These are phyloP conservation scores for Xestoiulus laeticollis DNA, from an alignment of 2,888 invertebrate genomes.

Conservation along the genomic window DNA sequence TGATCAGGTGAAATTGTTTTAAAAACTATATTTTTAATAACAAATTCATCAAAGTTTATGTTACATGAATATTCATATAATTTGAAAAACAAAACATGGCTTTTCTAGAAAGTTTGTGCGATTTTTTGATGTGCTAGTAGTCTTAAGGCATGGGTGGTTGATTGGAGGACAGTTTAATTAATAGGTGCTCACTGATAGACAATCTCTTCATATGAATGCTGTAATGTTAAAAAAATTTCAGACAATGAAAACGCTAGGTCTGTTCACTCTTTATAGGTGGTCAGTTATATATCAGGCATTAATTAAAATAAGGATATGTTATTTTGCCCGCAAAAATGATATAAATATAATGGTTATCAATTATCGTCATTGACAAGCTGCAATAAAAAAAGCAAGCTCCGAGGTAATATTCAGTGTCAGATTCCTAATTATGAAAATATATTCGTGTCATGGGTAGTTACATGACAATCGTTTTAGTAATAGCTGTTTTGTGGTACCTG, in stretches of 20 bases:
- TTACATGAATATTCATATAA: no score
- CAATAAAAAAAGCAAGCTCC: background rate
- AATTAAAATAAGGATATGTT: slow-evolving; percentile 4
- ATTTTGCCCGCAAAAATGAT: background rate
- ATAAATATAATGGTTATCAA: slow-evolving; percentile 3
- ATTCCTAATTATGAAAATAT: slow-evolving; percentile 11
- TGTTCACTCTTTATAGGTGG: background rate
- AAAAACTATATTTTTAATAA: no score
- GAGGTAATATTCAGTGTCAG: slow-evolving; percentile 9
- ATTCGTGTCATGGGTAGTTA: slow-evolving; percentile 26
- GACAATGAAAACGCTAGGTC: background rate
- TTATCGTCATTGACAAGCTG: background rate
- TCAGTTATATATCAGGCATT: background rate
- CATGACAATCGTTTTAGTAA: slow-evolving; percentile 6
- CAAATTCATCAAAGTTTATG: no score
- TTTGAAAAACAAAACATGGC: no score
- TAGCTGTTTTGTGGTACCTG: slow-evolving; percentile 18
- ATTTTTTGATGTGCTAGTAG: no score
- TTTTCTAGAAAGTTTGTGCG: no score
- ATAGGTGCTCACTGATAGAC: background rate
- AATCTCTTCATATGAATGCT: background rate
- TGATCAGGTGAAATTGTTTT: no score
- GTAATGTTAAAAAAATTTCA: background rate
- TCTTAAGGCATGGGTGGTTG: slow-evolving; percentile 1
- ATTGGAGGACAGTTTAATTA: slow-evolving; percentile 19